Base-by-base conservation (phyloP, 2,888 invertebrate species). In the Lottia gigantea region DNA sequence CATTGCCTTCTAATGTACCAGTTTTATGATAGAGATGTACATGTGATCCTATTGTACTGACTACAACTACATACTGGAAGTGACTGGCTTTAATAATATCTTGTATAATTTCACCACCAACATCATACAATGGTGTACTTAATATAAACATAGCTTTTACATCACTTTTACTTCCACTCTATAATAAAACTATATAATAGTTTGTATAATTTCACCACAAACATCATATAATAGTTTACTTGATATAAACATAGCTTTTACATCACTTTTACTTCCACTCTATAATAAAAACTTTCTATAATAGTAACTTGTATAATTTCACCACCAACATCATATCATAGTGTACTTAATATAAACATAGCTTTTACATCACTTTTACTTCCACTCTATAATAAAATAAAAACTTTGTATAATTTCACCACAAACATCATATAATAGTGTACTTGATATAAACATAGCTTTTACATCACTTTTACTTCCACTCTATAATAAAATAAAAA, bases 361-460 rank as follows among this genome's bases (percentile, higher is more conserved):
- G 89, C 91, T 78, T 90, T 91, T 70, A 87, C 88, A 25, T 89
- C 85, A 55, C 74, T 74, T 62, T 71, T 90, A 19, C 92, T 91
- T 75, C 93, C 89, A 2, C 75, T 93, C 87, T 7, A 91, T 90
- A 73, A 92, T 92, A 80, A 91, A 91, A 12, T 92, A 90, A 73
- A 93, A 91, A 86, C 92, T 92, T 77, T 91, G 91, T 62, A 93
- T 89, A 14, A 92, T 91, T 64, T 90, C 88, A 16, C 91, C 87
- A 71, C 92, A 91, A 16, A 90, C 91, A 14, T 89, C 89, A 31
- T 90, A 89, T 71, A 92, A 86, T 74, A 91, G 90, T 0, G 91
- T 90, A 73, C 92, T 91, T 62, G 92, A 91, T 15, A 93, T 91
- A 62, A 91, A 89, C 0, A 91, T 90, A 14, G 89, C 91, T 78